Evolutionary conservation across 1,140 invertebrate species (phyloP), one percentile per base, ranked within the genome.

Genomic region (Cydia amplana): DNA sequence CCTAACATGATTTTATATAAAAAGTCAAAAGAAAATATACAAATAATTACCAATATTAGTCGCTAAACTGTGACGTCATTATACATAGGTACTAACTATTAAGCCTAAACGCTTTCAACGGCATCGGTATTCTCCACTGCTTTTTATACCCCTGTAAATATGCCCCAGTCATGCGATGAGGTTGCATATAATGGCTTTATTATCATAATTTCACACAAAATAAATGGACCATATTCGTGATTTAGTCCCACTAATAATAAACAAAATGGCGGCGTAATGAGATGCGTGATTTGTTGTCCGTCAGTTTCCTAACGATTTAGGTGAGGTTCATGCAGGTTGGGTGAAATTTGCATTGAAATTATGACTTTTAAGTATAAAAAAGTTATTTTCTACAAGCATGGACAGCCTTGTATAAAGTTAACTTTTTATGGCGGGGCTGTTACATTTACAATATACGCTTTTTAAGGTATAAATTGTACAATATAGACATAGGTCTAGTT

Each of bases 181-280:
- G 76, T 82, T 83, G 85, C 85, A 85, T 83, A 80, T 85, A 83
- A 84, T 82, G 76, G 76, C 78, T 86, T 79, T 80, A 84, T 82
- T 84, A 83, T 82, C 77, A 82, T 83, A 84, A 85, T 80, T 82
- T 82, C 78, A 83, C 80, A 81, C 82, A 82, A 82, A 80, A 83
- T 81, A 83, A 83, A 81, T 80, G 79, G 74, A 74, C 73, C 40
- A 18, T 20, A 76, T 85, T 83, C 83, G 80, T 85, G 83, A 79
- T 82, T 74, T 75, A 65, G 25, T 60, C 20, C 73, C 76, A 85
- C 82, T 80, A 79, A 85, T 85, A 81, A 79, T 78, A 64, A 63
- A 74, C 67, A 79, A 80, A 79, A 78, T 51, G 76, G 65, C 28
- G n/a, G n/a, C 32, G 32, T 70, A 70, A 70, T 70, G 28, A 70